Conservation (phyloP, 2,797 vertebrate genomes). For the Bryconaethiops microstoma region DNA sequence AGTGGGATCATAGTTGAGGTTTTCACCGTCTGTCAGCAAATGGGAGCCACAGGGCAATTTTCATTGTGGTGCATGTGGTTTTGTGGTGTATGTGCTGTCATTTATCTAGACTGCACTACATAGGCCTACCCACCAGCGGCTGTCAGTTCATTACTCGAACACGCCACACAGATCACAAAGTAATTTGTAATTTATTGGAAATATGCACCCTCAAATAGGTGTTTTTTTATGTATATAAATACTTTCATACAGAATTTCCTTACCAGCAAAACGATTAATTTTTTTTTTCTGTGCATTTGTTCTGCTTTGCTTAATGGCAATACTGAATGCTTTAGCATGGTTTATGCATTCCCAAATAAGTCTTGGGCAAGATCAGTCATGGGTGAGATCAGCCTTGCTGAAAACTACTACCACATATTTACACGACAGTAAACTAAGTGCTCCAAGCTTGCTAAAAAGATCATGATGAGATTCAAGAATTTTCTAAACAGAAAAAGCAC, state of each 20-base stretch:
- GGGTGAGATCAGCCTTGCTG: slow-evolving; percentile 14
- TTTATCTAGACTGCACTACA: slow-evolving; percentile 74
- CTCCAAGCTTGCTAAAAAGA: not conserved
- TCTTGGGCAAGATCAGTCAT: slow-evolving; percentile 23
- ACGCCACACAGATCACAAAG: slow-evolving; percentile 69
- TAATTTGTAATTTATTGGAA: slow-evolving; percentile 71
- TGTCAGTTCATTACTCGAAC: slow-evolving; percentile 72
- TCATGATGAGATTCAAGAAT: not conserved
- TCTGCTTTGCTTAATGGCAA: slow-evolving; percentile 44
- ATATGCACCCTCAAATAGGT: slow-evolving; percentile 65
- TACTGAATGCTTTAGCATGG: slow-evolving; percentile 34
- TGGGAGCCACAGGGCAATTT: slow-evolving; percentile 79
- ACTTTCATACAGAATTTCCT: slow-evolving; percentile 41
- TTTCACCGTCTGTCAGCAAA: slow-evolving; percentile 76
- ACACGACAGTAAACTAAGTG: slow-evolving; percentile 10
- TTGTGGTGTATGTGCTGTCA: slow-evolving; percentile 77
- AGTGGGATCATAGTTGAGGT: slow-evolving; percentile 72
- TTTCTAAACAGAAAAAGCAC: slow-evolving; percentile 3
- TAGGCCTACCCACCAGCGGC: slow-evolving; percentile 71
- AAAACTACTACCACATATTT: slow-evolving; percentile 42
- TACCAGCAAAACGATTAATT: slow-evolving; percentile 14
- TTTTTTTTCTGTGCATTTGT: slow-evolving; percentile 24
- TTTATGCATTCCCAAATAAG: slow-evolving; percentile 25
- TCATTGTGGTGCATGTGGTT: slow-evolving; percentile 78
- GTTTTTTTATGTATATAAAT: slow-evolving; percentile 65